Base-by-base conservation (phyloP, 1,140 invertebrate genomes). In the Oreohelix idahoensis region DNA sequence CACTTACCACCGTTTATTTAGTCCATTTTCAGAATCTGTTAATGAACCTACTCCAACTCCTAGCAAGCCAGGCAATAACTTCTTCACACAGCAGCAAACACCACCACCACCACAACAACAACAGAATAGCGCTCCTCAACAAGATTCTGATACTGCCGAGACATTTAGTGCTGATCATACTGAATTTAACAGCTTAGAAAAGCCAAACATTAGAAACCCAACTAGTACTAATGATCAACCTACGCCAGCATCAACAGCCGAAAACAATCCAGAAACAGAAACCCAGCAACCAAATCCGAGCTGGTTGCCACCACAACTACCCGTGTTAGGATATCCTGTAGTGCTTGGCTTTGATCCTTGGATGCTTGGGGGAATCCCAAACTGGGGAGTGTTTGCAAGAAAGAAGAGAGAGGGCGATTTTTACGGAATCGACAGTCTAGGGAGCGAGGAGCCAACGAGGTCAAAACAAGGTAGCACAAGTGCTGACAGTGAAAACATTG, bases 271-370 rank as follows among this genome's bases (percentile, higher is more conserved):
- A 45, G 29, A 38, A 20, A 13, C 13, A 26, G 39, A 15, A 20
- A 26, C 10, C 1, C 17, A 11, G 36, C 36, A 39, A 8, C 1
- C 1, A 32, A 29, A 73, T 42, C 42, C 5, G 10, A 32, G 1
- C 23, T 73, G 20, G 36, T 20, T 42, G 2, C 2, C 71, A 39
- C 38, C 71, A 4, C 36, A 26, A 5, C 8, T 73, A 1, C 36
- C 71, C 8, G 11, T 73, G 2, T 26, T 79, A 8, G 77, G 77
- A n/a, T 79, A 79, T 36, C 77, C 77, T n/a, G 77, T 79, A 1
- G 32, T 79, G 8, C 8, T 79, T 35, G 77, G 77, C 1, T 20
- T 79, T 69, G 77, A 79, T 42, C 77, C 77, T 29, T 79, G 77
- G 77, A 23, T 69, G 35, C 42, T 79, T 29, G 58, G 58, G 20